A percentile compares a stretch with the other conserved stretches of the same genome.
Conservation (phyloP, 2,888 invertebrate species). For the Troides aeacus region DNA sequence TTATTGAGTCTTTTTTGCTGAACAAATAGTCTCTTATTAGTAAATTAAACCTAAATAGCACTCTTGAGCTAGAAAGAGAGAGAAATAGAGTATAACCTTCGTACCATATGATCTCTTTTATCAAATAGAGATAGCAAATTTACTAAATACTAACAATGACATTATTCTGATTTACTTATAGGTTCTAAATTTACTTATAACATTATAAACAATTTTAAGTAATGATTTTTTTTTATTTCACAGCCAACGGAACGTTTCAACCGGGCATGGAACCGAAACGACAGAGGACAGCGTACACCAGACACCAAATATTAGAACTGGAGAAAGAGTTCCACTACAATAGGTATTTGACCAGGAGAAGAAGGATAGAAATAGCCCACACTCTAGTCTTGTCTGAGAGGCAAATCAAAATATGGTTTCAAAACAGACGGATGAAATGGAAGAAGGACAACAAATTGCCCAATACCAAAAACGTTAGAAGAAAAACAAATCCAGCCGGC, state of each 20-base stretch:
- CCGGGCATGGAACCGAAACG: constrained; percentile 97
- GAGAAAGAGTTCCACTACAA: constrained; percentile 99
- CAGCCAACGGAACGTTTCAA: constrained; percentile 93
- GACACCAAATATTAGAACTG: constrained; percentile 97
- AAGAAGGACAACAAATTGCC: constrained; percentile 92
- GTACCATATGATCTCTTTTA: too few relatives aligned
- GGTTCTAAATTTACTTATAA: not conserved
- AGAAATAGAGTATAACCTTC: too few relatives aligned
- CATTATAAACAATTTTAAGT: not conserved
- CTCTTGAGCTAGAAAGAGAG: too few relatives aligned
- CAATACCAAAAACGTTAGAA: constrained; percentile 87
- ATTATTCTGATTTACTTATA: not conserved
- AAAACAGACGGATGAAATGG: constrained; percentile 89
- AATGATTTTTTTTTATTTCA: constrained; percentile 51
- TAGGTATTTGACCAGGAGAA: constrained; percentile 95
- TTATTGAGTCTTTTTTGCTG: too few relatives aligned
- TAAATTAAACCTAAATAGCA: too few relatives aligned
- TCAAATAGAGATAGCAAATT: too few relatives aligned
- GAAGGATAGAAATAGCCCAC: constrained; percentile 98
- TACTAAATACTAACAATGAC: too few relatives aligned
- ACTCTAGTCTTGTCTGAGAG: constrained; percentile 94
- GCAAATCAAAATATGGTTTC: constrained; percentile 94
- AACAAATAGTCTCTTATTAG: too few relatives aligned
- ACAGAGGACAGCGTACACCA: constrained; percentile 97
- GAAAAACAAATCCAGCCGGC: constrained; percentile 88